Base-by-base conservation (phyloP, 2,113 vertebrate species). In the Ranitomeya variabilis region DNA sequence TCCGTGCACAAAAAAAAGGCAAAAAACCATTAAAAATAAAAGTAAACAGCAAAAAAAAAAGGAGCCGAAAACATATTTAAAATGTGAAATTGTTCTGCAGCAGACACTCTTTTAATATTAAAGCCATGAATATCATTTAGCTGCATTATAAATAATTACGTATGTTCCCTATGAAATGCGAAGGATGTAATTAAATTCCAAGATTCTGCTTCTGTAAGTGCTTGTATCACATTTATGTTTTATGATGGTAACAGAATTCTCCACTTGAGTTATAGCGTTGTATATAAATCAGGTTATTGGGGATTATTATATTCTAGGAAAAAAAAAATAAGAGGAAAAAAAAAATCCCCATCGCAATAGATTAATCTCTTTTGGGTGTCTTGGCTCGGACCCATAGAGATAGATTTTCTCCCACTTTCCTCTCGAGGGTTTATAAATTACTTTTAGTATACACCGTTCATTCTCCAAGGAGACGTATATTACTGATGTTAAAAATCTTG, bases 61-160 rank as follows among this genome's bases (percentile, higher is more conserved):
- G 69, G n/a, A 26, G n/a, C 77, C 52, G 26, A 37, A 66, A n/a
- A 67, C 51, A 23, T 79, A 85, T 89, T 86, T 82, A 74, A 90
- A 91, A 90, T 90, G 88, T 83, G 88, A 91, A 85, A 89, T 90
- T 87, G 51, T 90, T 90, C 89, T 81, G 88, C 12, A 85, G 90
- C 83, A 82, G 73, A 31, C 89, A 91, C 90, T 91, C 52, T 59
- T 14, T 73, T 55, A 62, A 0, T 37, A 83, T 15, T 81, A 85
- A 91, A 90, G 79, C 74, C 89, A 82, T 90, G 91, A 93, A 92
- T 92, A 93, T 90, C 89, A 91, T 57, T 83, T 87, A 21, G 87
- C 57, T 1, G 1, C 89, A 74, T 87, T 88, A 91, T 91, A 92
- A 94, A 93, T 93, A 93, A 93, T 91, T 89, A 83, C 12, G 0